These are phyloP conservation scores for Cacajao melanocephalus DNA, from an alignment of 2,797 vertebrate species.

Conservation along the genomic window DNA sequence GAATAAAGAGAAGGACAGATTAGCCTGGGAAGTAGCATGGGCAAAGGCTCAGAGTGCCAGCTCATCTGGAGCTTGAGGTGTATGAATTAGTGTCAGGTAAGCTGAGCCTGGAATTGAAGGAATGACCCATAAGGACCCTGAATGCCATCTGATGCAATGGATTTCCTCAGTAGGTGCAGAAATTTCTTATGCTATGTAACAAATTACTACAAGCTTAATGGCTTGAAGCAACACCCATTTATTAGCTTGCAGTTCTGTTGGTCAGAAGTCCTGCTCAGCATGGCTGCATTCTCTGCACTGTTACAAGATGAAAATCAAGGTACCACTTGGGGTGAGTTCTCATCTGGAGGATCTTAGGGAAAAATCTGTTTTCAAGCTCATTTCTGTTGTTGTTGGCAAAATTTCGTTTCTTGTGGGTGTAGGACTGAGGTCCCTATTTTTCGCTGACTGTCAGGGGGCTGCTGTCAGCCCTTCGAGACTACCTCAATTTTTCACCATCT, in stretches of 20 bases:
- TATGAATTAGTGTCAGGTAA: neutral
- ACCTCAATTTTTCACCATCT: neutral
- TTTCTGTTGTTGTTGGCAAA: neutral
- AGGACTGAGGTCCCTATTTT: neutral
- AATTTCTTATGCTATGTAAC: neutral
- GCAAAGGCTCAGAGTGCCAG: neutral
- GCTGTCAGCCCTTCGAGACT: neutral
- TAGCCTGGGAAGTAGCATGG: neutral
- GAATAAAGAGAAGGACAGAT: neutral
- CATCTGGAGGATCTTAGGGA: neutral
- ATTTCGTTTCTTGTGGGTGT: neutral
- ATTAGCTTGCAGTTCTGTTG: neutral
- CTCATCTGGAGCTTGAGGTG: neutral
- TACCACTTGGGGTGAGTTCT: neutral
- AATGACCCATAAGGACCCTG: neutral
- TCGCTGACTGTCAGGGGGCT: neutral
- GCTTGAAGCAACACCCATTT: neutral
- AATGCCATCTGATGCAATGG: neutral
- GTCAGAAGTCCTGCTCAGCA: neutral
- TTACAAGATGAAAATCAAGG: neutral
- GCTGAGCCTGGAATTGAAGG: neutral
- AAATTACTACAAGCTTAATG: neutral
- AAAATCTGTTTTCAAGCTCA: neutral
- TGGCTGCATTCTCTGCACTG: neutral
- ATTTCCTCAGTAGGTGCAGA: neutral